These are phyloP conservation scores for Ylistrum balloti DNA, from an alignment of 1,140 invertebrate genomes.

Conservation along the genomic window DNA sequence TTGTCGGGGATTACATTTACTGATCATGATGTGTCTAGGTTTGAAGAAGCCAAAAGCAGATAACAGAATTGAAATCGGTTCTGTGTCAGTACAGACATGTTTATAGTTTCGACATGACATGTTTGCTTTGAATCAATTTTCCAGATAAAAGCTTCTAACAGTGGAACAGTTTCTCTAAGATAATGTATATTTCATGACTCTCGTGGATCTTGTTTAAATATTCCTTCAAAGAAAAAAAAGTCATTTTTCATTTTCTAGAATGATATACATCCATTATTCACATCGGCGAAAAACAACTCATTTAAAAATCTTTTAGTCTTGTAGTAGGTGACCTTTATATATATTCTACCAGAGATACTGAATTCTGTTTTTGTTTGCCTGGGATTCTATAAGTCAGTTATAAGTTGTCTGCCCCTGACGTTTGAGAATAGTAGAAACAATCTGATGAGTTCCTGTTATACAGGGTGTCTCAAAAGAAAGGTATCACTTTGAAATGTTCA, in stretches of 20 bases:
- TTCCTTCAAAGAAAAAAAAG: background rate
- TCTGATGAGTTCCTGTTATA: too few species aligned
- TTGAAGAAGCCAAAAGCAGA: background rate
- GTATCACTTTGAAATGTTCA: too few species aligned
- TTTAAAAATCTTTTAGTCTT: background rate
- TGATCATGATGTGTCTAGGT: conserved; percentile 11
- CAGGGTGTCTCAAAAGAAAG: too few species aligned
- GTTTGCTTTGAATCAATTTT: conserved; percentile 29
- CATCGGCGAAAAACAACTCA: background rate
- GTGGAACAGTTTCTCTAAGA: background rate
- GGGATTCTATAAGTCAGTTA: too few species aligned
- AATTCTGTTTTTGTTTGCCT: too few species aligned
- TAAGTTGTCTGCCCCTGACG: too few species aligned
- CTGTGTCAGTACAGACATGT: conserved; percentile 4
- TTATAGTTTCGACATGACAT: conserved; percentile 5
- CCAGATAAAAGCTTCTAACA: background rate
- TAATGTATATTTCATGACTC: background rate
- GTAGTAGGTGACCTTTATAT: too few species aligned
- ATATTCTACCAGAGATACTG: too few species aligned
- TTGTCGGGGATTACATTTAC: background rate
- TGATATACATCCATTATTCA: background rate
- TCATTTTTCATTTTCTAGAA: background rate
- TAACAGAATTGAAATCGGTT: background rate
- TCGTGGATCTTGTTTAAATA: background rate
- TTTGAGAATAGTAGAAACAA: too few species aligned